Base-by-base conservation (phyloP, 1,140 invertebrate species). In the Drosophila burlai region DNA sequence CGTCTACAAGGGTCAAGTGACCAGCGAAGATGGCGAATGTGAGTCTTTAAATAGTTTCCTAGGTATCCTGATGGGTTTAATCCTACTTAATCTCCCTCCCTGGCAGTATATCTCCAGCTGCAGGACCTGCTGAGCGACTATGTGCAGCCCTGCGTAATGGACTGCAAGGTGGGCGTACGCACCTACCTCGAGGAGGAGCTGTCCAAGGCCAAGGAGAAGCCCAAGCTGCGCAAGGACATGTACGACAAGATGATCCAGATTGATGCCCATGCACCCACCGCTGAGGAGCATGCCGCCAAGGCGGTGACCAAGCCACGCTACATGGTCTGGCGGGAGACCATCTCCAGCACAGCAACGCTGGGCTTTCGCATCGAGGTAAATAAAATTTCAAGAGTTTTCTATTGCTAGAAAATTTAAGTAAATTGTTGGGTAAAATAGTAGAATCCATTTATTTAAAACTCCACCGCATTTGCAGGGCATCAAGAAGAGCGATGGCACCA, bases 191-290 rank as follows among this genome's bases (percentile, higher is more conserved):
- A 99, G 94, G 97, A 98, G 77, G 98, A 99, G 93, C 93, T 99
- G 21, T 96, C 97, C 2, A 99, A 98, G 94, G 98, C 98, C 4
- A 97, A 98, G 93, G 97, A 98, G 93, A 98, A 98, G 93, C 98
- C 98, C 13, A 98, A 98, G 93, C 94, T 99, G 74, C 95, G 97
- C 94, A 97, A 97, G 95, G 98, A 99, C 93, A 98, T 99, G 97
- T 99, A 99, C 93, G 97, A 99, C 79, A 99, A 99, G 94, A 99
- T 99, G 98, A 96, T 98, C 65, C 97, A 98, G 92, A 97, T 99
- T 59, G 98, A 99, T 92, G 95, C 96, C 24, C 94, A 94, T 72
- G 98, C 98, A 7, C 98, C 98, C 10, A 98, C 96, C 15, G 96
- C 96, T 61, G 98, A 99, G 92, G 98, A 99, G 93, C 96, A 97